phyloP scores from a whole-genome alignment of 2,797 vertebrate genomes.

The Pitangus sulphuratus region DNA sequence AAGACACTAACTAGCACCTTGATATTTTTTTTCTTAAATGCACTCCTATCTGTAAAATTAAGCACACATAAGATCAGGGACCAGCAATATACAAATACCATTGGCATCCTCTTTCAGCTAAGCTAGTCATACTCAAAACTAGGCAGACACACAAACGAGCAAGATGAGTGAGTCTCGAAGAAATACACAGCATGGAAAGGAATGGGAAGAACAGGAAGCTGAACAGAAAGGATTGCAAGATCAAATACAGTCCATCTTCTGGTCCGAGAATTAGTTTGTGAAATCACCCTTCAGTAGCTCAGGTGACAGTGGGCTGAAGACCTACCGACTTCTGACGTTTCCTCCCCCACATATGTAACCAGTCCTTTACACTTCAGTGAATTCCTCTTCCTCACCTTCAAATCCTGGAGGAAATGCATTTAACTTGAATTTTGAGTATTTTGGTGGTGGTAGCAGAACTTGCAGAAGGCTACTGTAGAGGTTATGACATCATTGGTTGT shows the following conservation, averaged over 20 bases:
- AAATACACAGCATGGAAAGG: slow-evolving; percentile 12
- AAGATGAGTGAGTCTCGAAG: slow-evolving; percentile 1
- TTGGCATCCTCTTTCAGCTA: slow-evolving; percentile 26
- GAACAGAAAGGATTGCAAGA: slow-evolving; percentile 28
- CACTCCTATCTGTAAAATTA: slow-evolving; percentile 47
- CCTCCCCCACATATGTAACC: neutral
- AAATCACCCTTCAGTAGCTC: slow-evolving; percentile 11
- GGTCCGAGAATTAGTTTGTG: slow-evolving; percentile 27
- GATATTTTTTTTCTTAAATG: slow-evolving; percentile 31
- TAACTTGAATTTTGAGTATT: slow-evolving; percentile 13
- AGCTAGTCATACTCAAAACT: slow-evolving; percentile 42
- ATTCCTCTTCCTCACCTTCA: neutral
- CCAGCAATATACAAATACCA: slow-evolving; percentile 57
- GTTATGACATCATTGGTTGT: slow-evolving; percentile 28
- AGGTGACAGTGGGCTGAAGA: neutral
- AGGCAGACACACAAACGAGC: slow-evolving; percentile 26
- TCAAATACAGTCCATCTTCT: slow-evolving; percentile 44
- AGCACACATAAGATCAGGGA: slow-evolving; percentile 47
- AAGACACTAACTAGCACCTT: slow-evolving; percentile 70
- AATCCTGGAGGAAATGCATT: slow-evolving; percentile 19
- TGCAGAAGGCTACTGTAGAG: slow-evolving; percentile 60
- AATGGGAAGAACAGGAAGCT: slow-evolving; percentile 41
- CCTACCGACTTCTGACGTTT: slow-evolving; percentile 14
- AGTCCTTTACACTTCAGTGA: neutral
- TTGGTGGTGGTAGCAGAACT: slow-evolving; percentile 42